phyloP scores from a whole-genome alignment of 2,888 invertebrate species.

The Nemotelus pantherinus region DNA sequence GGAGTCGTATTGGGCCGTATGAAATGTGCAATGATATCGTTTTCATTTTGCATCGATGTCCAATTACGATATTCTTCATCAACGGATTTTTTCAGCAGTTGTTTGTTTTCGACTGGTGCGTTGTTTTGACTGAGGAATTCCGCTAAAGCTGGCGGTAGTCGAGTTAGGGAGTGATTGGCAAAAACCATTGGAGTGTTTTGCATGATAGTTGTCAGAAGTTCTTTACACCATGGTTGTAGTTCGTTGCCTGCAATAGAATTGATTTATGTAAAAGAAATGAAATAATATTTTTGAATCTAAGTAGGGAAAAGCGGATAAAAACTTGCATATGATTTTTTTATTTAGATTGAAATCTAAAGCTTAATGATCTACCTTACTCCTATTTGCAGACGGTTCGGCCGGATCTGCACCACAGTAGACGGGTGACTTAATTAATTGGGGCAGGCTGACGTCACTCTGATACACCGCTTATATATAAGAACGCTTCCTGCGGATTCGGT shows the following conservation, averaged over 20 bases:
- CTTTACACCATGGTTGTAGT: constrained; percentile 82
- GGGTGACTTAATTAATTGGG: no score
- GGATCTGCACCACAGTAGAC: no score
- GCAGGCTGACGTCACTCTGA: no score
- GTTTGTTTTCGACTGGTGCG: constrained; percentile 88
- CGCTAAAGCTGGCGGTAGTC: constrained; percentile 88
- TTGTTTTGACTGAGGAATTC: constrained; percentile 91
- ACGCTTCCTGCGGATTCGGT: no score
- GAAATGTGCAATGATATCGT: constrained; percentile 95
- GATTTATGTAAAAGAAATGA: neutral
- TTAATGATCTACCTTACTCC: no score
- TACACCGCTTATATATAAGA: no score
- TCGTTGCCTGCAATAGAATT: constrained; percentile 58
- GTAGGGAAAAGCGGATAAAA: neutral
- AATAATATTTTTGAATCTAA: neutral
- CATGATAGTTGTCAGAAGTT: constrained; percentile 88
- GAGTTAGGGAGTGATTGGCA: constrained; percentile 91
- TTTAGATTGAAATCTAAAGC: no score
- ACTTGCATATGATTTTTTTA: no score
- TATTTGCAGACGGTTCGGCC: no score
- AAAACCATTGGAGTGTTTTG: constrained; percentile 95
- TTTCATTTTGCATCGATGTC: constrained; percentile 97
- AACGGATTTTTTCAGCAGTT: constrained; percentile 88
- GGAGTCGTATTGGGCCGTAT: constrained; percentile 92
- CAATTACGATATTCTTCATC: constrained; percentile 96